phyloP scores from a whole-genome alignment of 2,797 vertebrate species.

The Gephyroberyx darwinii region DNA sequence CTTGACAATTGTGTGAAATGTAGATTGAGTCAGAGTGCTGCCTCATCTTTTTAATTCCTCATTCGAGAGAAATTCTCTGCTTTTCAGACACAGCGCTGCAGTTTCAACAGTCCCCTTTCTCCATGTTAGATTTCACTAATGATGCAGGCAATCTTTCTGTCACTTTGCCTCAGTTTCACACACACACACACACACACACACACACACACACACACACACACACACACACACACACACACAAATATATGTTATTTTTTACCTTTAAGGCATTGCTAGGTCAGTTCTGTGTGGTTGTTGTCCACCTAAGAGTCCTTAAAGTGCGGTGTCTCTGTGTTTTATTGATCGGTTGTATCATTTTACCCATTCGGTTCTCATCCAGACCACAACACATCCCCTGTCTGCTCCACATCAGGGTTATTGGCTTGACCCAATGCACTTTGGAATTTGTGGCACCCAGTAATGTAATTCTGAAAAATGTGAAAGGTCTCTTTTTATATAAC shows the following conservation, averaged over 20 bases:
- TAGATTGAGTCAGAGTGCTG: neutral
- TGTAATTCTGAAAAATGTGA: constrained; percentile 16
- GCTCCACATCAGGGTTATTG: constrained; percentile 23
- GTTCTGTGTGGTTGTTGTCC: neutral
- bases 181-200: constrained; percentile 20
- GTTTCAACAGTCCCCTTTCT: constrained; percentile 5
- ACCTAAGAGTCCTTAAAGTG: constrained; percentile 1
- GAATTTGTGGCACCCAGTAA: constrained; percentile 19
- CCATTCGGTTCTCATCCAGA: constrained; percentile 29
- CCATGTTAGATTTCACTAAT: neutral
- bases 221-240: neutral
- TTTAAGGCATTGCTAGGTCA: neutral
- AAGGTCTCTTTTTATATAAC: neutral
- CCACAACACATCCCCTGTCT: constrained; percentile 20
- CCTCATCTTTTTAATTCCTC: constrained; percentile 2
- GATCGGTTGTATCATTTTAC: constrained; percentile 38
- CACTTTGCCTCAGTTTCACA: constrained; percentile 36
- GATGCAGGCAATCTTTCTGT: neutral
- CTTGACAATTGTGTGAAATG: constrained; percentile 11
- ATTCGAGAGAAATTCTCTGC: neutral
- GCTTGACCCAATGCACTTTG: constrained; percentile 40
- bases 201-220: neutral
- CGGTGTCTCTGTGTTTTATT: constrained; percentile 38
- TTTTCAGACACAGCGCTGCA: neutral
- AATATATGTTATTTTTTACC: neutral